Evolutionary conservation across 2,888 invertebrate genomes (phyloP), one percentile per base, ranked within the genome.

Genomic region (Carterocephalus palaemon): DNA sequence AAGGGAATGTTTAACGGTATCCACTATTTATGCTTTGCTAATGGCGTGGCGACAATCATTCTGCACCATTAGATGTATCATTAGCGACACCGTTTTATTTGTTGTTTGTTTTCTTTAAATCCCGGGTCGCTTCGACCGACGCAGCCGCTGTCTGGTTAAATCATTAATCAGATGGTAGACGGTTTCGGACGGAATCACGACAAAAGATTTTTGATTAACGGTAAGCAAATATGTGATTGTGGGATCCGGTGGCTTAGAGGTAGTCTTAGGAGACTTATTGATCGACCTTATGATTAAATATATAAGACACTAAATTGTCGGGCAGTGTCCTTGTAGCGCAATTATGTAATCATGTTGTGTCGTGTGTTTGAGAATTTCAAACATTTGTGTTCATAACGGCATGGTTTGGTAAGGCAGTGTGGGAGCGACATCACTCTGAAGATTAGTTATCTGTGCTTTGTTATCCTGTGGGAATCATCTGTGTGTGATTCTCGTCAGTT

Each of bases 171-270:
- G 63, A 56, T 34, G 49, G 51, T 62, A 60, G 61, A 60, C 56
- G 65, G 45, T 43, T 65, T 62, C 55, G 60, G 67, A 68, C 64
- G 62, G 57, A 63, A 64, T 60, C 65, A 67, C 70, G 70, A 80
- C 79, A 81, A 81, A 77, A 74, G 75, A 72, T 72, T 75, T 75
- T 76, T 80, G 70, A 68, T 72, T 70, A 69, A 66, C 62, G 72
- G 64, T 72, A 73, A 75, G 77, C 80, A 81, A 83, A 83, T 76
- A 81, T 75, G 77, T 71, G 76, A 74, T 75, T 64, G 57, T 56
- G 55, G 62, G 62, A 60, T 54, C 33, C 48, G 55, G 50, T 60
- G 51, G 49, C 19, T 13, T 9, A 39, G 31, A 26, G 19, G 22
- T 28, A 23, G 19, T 45, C 28, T 22, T 9, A 23, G n/a, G n/a